A percentile compares a stretch with the other conserved stretches of the same genome.
Evolutionary conservation across 2,888 invertebrate genomes (phyloP).

Genomic region (Cybosia mesomella): DNA sequence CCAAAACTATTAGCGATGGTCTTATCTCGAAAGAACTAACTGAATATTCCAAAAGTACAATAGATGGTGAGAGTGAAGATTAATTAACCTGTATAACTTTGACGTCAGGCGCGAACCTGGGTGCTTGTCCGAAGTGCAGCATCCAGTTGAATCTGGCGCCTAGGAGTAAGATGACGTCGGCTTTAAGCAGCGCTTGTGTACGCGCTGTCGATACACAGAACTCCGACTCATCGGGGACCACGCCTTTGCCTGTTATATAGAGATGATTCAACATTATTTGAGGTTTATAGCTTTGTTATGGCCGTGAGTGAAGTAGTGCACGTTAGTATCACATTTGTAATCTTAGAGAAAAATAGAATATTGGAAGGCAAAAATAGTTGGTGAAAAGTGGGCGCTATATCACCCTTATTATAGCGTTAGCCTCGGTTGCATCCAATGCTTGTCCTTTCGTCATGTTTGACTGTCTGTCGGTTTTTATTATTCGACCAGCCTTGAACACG

Average conservation of each 20-base stretch:
- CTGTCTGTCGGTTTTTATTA: too few relatives aligned
- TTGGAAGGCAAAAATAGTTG: too few relatives aligned
- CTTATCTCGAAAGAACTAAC: too few relatives aligned
- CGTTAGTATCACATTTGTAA: not conserved
- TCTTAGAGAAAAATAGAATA: not conserved
- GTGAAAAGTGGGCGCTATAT: not conserved
- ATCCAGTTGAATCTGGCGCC: constrained; percentile 99
- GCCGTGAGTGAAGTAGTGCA: not conserved
- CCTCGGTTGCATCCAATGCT: too few relatives aligned
- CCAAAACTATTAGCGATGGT: too few relatives aligned
- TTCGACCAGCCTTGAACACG: too few relatives aligned
- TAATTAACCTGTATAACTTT: constrained; percentile 93
- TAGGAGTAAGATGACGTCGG: constrained; percentile 95
- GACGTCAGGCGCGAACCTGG: constrained; percentile 93
- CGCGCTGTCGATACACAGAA: constrained; percentile 95
- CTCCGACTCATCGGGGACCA: constrained; percentile 89
- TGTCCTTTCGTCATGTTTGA: too few relatives aligned
- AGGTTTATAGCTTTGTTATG: too few relatives aligned
- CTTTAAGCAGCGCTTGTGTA: constrained; percentile 93
- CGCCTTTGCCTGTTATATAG: constrained; percentile 88
- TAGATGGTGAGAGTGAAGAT: not conserved
- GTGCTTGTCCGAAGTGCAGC: constrained; percentile 97
- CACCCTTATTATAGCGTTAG: too few relatives aligned
- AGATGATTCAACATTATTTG: not conserved
- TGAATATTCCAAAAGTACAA: too few relatives aligned